Evolutionary conservation across 2,888 invertebrate genomes (phyloP), one percentile per base, ranked within the genome.

Genomic region (Stenotaenia linearis): DNA sequence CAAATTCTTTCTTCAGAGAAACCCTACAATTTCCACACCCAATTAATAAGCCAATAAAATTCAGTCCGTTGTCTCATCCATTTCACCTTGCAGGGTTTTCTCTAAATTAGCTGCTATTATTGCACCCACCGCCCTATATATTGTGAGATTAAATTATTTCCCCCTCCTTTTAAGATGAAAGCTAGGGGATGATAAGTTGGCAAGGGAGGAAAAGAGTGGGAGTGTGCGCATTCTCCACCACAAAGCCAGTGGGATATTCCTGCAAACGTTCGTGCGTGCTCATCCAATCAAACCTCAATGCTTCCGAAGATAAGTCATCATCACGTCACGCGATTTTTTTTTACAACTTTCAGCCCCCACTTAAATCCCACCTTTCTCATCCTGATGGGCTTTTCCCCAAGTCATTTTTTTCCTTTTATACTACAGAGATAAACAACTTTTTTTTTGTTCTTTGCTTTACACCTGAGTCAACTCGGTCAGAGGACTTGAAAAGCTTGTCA

Each of bases 251-350:
- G 69, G 69, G 69, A 28, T 28, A 69, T 69, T 50, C 50, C 25
- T 25, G 10, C 23, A 69, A 45, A 69, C 25, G 25, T 69, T 69
- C 69, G 69, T 69, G 69, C 69, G 69, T 15, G 69, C n/a, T 69
- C 28, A 69, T 69, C 69, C 69, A 69, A 69, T 69, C 69, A 69
- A 28, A 69, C 69, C 69, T 69, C 69, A 69, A 69, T 69, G 69
- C 69, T 25, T 28, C 69, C 15, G 9, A 1, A 25, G 69, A 69
- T 69, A 69, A 69, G 69, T 69, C 69, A 69, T 69, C 69, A 69
- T 69, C 69, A 69, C 28, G 69, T 69, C 69, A 69, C 69, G 69
- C 28, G 25, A 28, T 69, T 28, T 56, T 69, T 69, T 69, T 69
- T 69, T 69, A 50, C 18, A 50, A 21, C 50, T 69, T 28, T 69